Percentiles rank a stretch among this genome's conserved stretches.
phyloP scores from a whole-genome alignment of 1,140 invertebrate species.

The Drosophila pachea region DNA sequence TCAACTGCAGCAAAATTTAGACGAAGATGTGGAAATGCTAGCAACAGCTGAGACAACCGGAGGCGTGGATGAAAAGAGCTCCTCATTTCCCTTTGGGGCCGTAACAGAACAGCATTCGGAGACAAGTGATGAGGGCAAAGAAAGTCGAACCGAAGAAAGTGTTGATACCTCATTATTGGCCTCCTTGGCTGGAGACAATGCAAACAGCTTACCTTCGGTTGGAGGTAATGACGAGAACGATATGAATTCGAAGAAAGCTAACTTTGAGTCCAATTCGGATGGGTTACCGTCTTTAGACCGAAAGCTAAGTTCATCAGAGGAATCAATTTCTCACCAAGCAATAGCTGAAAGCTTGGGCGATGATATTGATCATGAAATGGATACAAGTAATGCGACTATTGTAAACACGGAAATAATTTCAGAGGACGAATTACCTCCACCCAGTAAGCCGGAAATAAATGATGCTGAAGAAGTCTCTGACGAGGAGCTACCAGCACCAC shows the following conservation, averaged over 20 bases:
- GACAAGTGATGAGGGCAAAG: slow-evolving; percentile 67
- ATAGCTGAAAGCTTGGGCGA: slow-evolving; percentile 61
- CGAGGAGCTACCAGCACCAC: slow-evolving; percentile 87
- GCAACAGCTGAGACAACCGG: slow-evolving; percentile 42
- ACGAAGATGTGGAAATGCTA: slow-evolving; percentile 67
- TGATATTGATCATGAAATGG: slow-evolving; percentile 44
- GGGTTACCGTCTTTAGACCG: slow-evolving; percentile 27
- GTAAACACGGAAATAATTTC: slow-evolving; percentile 85
- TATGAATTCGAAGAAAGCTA: slow-evolving; percentile 48
- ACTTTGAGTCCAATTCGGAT: slow-evolving; percentile 60
- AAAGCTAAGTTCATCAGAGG: slow-evolving; percentile 65
- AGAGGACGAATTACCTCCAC: slow-evolving; percentile 82
- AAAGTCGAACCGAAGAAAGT: slow-evolving; percentile 44
- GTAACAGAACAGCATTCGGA: slow-evolving; percentile 65
- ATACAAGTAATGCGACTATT: slow-evolving; percentile 77
- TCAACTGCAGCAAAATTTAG: slow-evolving; percentile 36
- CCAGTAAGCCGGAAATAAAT: slow-evolving; percentile 74
- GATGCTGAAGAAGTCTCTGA: slow-evolving; percentile 85
- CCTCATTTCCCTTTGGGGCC: slow-evolving; percentile 73
- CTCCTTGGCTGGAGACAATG: slow-evolving; percentile 76
- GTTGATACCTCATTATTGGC: slow-evolving; percentile 73
- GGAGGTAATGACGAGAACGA: slow-evolving; percentile 73
- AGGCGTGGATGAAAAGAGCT: slow-evolving; percentile 74
- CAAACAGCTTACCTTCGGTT: slow-evolving; percentile 79
- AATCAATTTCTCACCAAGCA: slow-evolving; percentile 57